A percentile compares a stretch with the other conserved stretches of the same genome.
Conservation (phyloP, 2,888 invertebrate species). For the Nephrotoma guestfalica region DNA sequence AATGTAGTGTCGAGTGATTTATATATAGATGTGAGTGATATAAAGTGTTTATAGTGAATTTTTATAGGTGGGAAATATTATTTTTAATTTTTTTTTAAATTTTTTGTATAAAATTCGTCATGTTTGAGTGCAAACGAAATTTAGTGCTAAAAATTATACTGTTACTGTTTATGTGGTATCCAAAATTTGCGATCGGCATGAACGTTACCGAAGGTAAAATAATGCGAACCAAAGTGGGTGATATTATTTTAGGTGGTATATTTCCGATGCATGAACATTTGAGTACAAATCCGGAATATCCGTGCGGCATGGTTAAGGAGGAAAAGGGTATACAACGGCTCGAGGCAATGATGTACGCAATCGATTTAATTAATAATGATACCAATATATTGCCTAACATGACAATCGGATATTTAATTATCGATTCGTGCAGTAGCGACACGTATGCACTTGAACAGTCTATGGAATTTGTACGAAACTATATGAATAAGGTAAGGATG, state of each 20-base stretch:
- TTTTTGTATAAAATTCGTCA: neutral
- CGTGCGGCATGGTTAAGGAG: slow-evolving; percentile 43
- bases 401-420: slow-evolving; percentile 42
- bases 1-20: neutral
- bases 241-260: slow-evolving; percentile 50
- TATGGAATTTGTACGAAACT: slow-evolving; percentile 47
- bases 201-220: slow-evolving; percentile 13
- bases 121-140: neutral
- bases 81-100: neutral
- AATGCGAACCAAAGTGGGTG: slow-evolving; percentile 35
- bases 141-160: neutral
- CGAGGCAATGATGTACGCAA: slow-evolving; percentile 52
- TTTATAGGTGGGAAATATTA: neutral
- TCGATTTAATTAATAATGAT: slow-evolving; percentile 48
- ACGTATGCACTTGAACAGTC: slow-evolving; percentile 53
- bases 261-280: slow-evolving; percentile 53
- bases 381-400: slow-evolving; percentile 43
- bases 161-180: neutral
- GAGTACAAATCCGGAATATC: slow-evolving; percentile 25
- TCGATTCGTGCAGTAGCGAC: slow-evolving; percentile 50
- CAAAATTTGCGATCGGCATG: neutral
- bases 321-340: slow-evolving; percentile 55
- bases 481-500: slow-evolving; percentile 37
- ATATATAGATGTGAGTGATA: neutral
- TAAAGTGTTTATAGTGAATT: neutral